Base-by-base conservation (phyloP, 2,113 vertebrate species). In the Falcunculus frontatus region DNA sequence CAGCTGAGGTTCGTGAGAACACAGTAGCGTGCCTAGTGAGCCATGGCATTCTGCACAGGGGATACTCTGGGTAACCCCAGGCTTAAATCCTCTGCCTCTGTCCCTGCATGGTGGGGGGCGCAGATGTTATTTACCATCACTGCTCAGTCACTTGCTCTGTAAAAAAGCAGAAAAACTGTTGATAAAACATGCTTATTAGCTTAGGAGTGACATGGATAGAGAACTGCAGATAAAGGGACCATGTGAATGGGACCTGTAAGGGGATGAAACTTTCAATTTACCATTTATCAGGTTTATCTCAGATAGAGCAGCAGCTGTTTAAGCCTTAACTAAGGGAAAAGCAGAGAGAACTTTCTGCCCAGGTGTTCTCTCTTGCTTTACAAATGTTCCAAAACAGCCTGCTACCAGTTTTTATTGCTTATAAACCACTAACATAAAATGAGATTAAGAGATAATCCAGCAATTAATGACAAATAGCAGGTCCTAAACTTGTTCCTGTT, bases 401-500 rank as follows among this genome's bases (percentile, higher is more conserved):
- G n/a, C 69, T 92, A 57, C 67, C 86, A 53, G 13, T 14, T 89
- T 95, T 95, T 88, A 84, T 96, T 93, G 57, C 63, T 75, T 69
- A 52, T 86, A 90, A 94, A 1, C 30, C 79, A 70, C 85, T 92
- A 95, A 93, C 93, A 92, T 74, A 91, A 82, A 87, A 76, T 91
- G 69, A 95, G 88, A 97, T 96, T 95, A 96, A 86, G 91, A 95
- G 93, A 93, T 96, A 95, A 97, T 97, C 88, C 73, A 88, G 59
- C 75, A 96, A 93, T 96, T 97, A 97, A 93, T 86, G 65, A 79
- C 68, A 81, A 96, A 95, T 92, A 87, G 47, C 67, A 63, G 77
- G 55, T 70, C 77, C 74, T 75, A 85, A 91, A 82, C 49, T 90
- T 70, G 73, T 65, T 92, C 50, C 41, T 95, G 46, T 96, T 90